Evolutionary conservation across 2,888 invertebrate genomes (phyloP).

Genomic region (Ashinkailepas kermadecensis): DNA sequence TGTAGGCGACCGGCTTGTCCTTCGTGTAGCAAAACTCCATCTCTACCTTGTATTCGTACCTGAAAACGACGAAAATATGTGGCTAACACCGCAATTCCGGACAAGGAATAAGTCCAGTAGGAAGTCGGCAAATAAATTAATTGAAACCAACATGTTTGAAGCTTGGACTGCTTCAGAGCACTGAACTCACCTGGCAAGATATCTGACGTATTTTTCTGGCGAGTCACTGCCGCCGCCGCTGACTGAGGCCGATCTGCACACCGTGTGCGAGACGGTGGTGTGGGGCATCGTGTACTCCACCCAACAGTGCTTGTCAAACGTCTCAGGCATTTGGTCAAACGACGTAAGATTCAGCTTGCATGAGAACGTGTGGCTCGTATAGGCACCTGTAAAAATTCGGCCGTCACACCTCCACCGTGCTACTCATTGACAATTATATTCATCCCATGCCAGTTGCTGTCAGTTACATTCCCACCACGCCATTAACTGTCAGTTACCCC

Average conservation of each 20-base stretch:
- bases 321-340: conserved; percentile 93
- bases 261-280: conserved; percentile 87
- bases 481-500: no score
- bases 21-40: conserved; percentile 75
- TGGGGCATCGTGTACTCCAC: conserved; percentile 99
- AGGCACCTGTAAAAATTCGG: conserved; percentile 63
- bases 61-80: conserved; percentile 35
- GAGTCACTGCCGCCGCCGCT: conserved; percentile 63
- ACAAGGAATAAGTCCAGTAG: no score
- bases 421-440: no score
- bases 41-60: conserved; percentile 91
- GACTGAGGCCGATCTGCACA: conserved; percentile 86
- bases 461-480: no score
- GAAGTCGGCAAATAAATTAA: no score
- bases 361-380: conserved; percentile 92
- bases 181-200: conserved; percentile 65
- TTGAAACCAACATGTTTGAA: no score
- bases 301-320: conserved; percentile 74
- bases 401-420: no score
- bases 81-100: no score
- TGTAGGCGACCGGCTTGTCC: conserved; percentile 56
- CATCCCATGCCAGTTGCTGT: no score
- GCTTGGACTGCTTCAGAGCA: no score
- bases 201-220: conserved; percentile 96
- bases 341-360: conserved; percentile 91